These are phyloP conservation scores for Nomada lathburiana DNA, from an alignment of 2,888 invertebrate genomes.

Conservation along the genomic window DNA sequence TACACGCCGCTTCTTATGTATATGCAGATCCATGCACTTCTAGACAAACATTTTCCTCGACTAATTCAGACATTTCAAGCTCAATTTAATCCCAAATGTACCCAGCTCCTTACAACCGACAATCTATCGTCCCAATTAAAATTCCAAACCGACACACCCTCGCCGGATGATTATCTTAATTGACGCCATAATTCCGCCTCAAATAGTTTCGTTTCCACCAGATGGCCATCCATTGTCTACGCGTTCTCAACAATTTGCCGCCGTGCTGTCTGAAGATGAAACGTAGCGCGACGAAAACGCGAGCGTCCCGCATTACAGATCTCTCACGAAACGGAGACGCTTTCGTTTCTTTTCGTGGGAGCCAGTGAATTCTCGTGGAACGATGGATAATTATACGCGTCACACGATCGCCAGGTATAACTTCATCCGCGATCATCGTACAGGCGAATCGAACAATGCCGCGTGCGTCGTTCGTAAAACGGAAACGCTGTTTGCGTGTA, in stretches of 20 bases:
- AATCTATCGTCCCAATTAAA: not conserved
- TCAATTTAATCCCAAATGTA: not conserved
- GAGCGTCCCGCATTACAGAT: slow-evolving; percentile 26
- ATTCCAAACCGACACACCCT: not conserved
- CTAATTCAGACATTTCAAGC: not conserved
- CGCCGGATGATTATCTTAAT: too few relatives aligned
- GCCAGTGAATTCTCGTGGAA: slow-evolving; percentile 12
- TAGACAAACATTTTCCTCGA: not conserved
- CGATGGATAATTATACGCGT: slow-evolving; percentile 35
- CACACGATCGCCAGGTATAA: not conserved
- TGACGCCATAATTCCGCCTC: not conserved
- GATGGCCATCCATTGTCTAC: not conserved
- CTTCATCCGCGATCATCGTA: slow-evolving; percentile 19
- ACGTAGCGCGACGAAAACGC: slow-evolving; percentile 38
- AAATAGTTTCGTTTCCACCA: not conserved
- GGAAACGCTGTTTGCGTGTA: slow-evolving; percentile 54
- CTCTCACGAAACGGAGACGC: slow-evolving; percentile 41
- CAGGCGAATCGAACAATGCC: slow-evolving; percentile 41
- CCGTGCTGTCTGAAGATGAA: not conserved
- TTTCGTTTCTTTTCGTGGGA: slow-evolving; percentile 36
- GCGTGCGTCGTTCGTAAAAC: slow-evolving; percentile 35
- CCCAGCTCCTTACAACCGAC: too few relatives aligned
- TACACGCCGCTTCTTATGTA: not conserved
- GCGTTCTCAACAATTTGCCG: slow-evolving; percentile 10
- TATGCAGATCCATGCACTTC: too few relatives aligned